Evolutionary conservation across 2,888 invertebrate species (phyloP), one percentile per base, ranked within the genome.

Genomic region (Augochlorella aurata): DNA sequence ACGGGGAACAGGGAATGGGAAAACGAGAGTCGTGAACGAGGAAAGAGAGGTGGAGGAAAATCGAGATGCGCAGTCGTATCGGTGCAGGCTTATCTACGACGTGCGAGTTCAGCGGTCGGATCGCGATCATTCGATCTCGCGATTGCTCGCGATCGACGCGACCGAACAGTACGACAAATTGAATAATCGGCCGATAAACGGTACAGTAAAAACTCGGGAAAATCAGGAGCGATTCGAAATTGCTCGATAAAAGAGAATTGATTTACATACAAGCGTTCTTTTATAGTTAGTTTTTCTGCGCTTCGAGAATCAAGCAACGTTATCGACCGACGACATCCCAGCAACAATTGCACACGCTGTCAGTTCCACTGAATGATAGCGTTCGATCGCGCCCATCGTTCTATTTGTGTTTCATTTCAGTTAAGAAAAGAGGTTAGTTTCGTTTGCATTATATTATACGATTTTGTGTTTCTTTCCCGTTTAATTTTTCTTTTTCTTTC

Each of bases 31-130:
- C 38, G 38, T 5, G 38, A 65, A 65, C 24, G 67, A 49, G 66
- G 66, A 66, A 29, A 24, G 70, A 47, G 54, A 74, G 67, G 38
- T 58, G 69, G 58, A 70, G 81, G 38, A 61, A 44, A 52, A 24
- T 58, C 67, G 75, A 24, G 71, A 81, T 81, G 81, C 81, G 74
- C 74, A 81, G 52, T 67, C 81, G 81, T 71, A 75, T 81, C 81
- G 47, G 70, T 74, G 65, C 58, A 49, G 69, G 21, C 44, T 81
- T 74, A 54, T 61, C 58, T 74, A 70, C 81, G 74, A 81, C 81
- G 81, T 81, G 81, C 74, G 67, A 18, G 81, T 80, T 54, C 47
- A 75, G 58, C 73, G 54, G 45, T 66, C 54, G 74, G 47, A 66
- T 47, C 52, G 50, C 52, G 68, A 45, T 68, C 67, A 47, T 73